Evolutionary conservation across 2,797 vertebrate genomes (phyloP).

Genomic region (Argyrosomus regius): DNA sequence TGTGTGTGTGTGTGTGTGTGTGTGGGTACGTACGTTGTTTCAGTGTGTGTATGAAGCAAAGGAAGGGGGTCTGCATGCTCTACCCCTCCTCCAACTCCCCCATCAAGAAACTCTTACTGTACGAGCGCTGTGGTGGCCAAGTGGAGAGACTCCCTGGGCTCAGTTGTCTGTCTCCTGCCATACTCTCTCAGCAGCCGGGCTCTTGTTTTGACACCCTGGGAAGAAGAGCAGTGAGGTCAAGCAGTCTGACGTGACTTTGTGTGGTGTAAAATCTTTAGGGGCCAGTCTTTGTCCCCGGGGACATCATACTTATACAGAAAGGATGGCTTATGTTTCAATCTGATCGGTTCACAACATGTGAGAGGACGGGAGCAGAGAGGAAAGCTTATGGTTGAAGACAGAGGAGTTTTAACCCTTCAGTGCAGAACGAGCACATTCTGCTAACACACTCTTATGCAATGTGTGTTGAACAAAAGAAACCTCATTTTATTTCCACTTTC

Average conservation of each 20-base stretch:
- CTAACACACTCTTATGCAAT: conserved; percentile 6
- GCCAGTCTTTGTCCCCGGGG: background rate
- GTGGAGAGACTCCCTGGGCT: conserved; percentile 51
- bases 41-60: conserved; percentile 18
- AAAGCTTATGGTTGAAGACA: conserved; percentile 5
- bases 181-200: conserved; percentile 42
- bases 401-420: conserved; percentile 11
- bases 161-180: conserved; percentile 59
- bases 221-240: conserved; percentile 60
- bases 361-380: background rate
- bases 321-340: conserved; percentile 30
- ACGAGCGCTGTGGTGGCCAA: conserved; percentile 31
- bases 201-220: conserved; percentile 57
- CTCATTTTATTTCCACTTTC: background rate
- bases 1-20: conserved; percentile 1
- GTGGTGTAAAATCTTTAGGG: conserved; percentile 38
- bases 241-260: conserved; percentile 44
- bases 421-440: background rate
- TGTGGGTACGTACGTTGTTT: background rate
- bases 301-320: conserved; percentile 26
- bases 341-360: conserved; percentile 20
- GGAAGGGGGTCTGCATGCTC: conserved; percentile 52
- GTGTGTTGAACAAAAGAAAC: conserved; percentile 11
- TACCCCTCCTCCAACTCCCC: conserved; percentile 15
- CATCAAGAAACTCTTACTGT: conserved; percentile 51